Base-by-base conservation (phyloP, 2,797 vertebrate genomes). In the Centroberyx gerrardi region DNA sequence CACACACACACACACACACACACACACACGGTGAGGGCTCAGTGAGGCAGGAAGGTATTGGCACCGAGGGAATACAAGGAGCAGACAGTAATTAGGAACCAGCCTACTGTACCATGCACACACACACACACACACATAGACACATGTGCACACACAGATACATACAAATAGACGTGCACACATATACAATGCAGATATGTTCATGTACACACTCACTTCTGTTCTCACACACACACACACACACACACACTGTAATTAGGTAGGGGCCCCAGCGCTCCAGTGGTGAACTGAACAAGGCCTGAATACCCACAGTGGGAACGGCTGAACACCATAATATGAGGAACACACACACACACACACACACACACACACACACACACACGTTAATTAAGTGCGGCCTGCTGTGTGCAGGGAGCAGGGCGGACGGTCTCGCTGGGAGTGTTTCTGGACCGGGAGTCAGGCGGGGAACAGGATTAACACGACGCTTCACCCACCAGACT, bases 21-120 rank as follows among this genome's bases (percentile, higher is more conserved):
- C 49, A 71, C 62, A 69, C 54, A 75, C 42, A 72, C 7, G 55
- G 38, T 33, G 33, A 33, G 65, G 73, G 84, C 94, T 97, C 96
- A 96, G 94, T 96, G 96, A 97, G 95, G 96, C 96, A 97, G 96
- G 96, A 96, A 97, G 96, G 96, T 97, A 98, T 97, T 96, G 97
- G 95, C 93, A 96, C 94, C 95, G 88, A 94, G 97, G 97, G 96
- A 97, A 97, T 97, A 97, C 95, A 95, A 95, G 96, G 94, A 96
- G 95, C 90, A 87, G 95, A 96, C 96, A 97, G 96, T 97, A 98
- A 98, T 99, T 98, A 98, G 96, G 94, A 95, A 95, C 95, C 96
- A 96, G 97, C 96, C 96, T 96, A 96, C 96, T 96, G 94, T 92
- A 95, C 96, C 95, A 95, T 92, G 95, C 94, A 95, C 94, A 94